phyloP scores from a whole-genome alignment of 1,140 invertebrate species.

The Lucilia sericata region DNA sequence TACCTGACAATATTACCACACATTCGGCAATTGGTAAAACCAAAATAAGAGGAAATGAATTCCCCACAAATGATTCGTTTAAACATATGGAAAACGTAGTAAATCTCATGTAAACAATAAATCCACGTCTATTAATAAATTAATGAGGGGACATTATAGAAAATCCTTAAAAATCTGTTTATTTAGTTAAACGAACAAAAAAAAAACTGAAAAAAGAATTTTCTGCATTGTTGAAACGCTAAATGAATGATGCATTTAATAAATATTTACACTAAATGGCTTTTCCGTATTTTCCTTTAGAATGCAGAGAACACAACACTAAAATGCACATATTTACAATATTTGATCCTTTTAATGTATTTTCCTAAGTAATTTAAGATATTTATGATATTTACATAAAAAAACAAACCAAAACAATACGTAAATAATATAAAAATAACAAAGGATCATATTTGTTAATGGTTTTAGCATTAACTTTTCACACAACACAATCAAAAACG shows the following conservation, averaged over 20 bases:
- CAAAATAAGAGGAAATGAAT: too few species aligned
- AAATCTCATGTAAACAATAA: too few species aligned
- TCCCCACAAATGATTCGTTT: too few species aligned
- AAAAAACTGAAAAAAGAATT: not conserved
- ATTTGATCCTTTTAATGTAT: constrained; percentile 35
- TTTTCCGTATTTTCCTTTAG: constrained; percentile 36
- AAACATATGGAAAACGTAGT: too few species aligned
- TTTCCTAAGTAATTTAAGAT: constrained; percentile 42
- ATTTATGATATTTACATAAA: constrained; percentile 40
- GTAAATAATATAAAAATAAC: not conserved
- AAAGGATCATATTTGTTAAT: constrained; percentile 49
- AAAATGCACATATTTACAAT: constrained; percentile 12
- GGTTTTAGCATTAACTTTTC: constrained; percentile 56
- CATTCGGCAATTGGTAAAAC: too few species aligned
- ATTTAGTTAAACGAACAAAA: constrained; percentile 22
- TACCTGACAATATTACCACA: too few species aligned
- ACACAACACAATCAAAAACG: constrained; percentile 45
- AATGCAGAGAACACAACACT: not conserved
- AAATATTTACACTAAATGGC: constrained; percentile 18
- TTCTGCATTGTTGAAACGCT: constrained; percentile 12
- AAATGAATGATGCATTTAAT: constrained; percentile 10
- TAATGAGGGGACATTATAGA: not conserved
- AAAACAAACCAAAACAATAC: not conserved
- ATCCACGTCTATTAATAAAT: too few species aligned
- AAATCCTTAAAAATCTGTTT: constrained; percentile 29